These are phyloP conservation scores for Varanus salvator DNA, from an alignment of 2,113 vertebrate genomes.

Conservation along the genomic window DNA sequence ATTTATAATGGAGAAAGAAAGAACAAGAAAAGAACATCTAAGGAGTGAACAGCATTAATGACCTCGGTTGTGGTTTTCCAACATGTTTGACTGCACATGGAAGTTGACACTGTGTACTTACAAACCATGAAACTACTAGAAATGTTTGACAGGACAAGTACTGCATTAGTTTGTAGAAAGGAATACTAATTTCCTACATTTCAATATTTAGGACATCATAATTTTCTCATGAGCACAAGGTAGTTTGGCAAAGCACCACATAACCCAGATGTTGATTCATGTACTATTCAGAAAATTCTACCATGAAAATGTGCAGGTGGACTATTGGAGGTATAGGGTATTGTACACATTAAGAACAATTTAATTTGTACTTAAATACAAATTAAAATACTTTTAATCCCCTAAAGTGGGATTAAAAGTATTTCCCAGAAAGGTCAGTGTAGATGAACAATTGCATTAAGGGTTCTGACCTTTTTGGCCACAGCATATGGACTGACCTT, in stretches of 20 bases:
- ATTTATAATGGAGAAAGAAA: conserved; percentile 7
- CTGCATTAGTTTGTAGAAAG: too few species aligned
- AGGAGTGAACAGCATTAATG: conserved; percentile 5
- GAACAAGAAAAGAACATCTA: conserved; percentile 36
- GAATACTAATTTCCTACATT: background rate
- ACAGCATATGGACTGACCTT: too few species aligned
- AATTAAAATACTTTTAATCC: too few species aligned
- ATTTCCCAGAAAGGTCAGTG: background rate
- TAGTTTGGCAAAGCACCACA: background rate
- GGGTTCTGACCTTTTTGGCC: too few species aligned
- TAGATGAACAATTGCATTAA: background rate
- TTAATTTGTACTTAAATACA: too few species aligned
- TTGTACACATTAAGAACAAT: background rate
- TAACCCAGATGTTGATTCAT: background rate
- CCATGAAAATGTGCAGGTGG: background rate
- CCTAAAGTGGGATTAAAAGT: background rate
- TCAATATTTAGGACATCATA: background rate
- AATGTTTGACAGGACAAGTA: background rate
- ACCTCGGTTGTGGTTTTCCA: conserved; percentile 29
- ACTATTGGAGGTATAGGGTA: background rate
- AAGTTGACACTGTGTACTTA: conserved; percentile 11
- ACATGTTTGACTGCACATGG: background rate
- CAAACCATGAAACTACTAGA: background rate
- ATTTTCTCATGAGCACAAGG: background rate
- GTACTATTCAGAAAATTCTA: background rate